These are phyloP conservation scores for Nymphalis urticae DNA, from an alignment of 2,888 invertebrate genomes.

Conservation along the genomic window DNA sequence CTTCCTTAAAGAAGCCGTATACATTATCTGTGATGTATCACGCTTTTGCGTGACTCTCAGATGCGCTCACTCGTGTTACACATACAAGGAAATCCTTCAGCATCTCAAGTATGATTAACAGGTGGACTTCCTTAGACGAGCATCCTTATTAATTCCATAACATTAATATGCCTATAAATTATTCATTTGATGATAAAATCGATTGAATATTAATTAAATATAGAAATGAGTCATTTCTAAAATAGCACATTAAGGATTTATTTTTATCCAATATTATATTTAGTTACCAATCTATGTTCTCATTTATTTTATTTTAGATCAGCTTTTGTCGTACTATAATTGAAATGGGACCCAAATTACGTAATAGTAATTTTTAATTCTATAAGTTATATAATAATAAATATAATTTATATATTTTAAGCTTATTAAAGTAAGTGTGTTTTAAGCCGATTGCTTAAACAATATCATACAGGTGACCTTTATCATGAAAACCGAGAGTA, in stretches of 20 bases:
- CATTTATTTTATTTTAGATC: too few relatives aligned
- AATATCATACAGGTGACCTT: too few relatives aligned
- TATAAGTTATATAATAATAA: too few relatives aligned
- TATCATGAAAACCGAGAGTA: too few relatives aligned
- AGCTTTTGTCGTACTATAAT: too few relatives aligned
- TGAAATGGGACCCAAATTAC: too few relatives aligned
- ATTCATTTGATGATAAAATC: not conserved
- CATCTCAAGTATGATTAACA: slow-evolving; percentile 30
- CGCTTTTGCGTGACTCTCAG: slow-evolving; percentile 30
- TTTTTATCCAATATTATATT: not conserved
- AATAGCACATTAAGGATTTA: not conserved
- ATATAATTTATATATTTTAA: too few relatives aligned
- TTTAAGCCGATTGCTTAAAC: too few relatives aligned
- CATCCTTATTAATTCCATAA: slow-evolving; percentile 13
- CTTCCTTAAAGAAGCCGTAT: slow-evolving; percentile 3
- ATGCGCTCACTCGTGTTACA: slow-evolving; percentile 16
- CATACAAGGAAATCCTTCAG: slow-evolving; percentile 33
- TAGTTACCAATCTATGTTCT: too few relatives aligned
- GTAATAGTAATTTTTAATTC: too few relatives aligned
- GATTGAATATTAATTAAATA: not conserved
- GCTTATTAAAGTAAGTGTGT: too few relatives aligned
- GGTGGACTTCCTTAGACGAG: slow-evolving; percentile 21
- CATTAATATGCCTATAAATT: not conserved
- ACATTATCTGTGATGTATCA: not conserved
- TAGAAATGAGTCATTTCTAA: not conserved